Conservation (phyloP, 2,113 vertebrate genomes). For the Limnothrissa miodon region DNA sequence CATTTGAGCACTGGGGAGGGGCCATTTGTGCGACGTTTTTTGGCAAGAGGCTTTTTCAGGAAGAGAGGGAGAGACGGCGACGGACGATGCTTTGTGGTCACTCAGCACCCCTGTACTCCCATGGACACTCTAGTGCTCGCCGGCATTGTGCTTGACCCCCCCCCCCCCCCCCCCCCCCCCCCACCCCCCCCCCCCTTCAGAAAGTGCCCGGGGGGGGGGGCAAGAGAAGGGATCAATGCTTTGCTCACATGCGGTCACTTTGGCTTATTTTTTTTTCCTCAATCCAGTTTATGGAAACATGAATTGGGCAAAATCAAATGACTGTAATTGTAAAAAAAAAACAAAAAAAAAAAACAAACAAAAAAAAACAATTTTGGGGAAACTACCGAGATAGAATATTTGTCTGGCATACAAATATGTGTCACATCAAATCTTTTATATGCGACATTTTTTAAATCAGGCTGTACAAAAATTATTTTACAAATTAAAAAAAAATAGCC, state of each 20-base stretch:
- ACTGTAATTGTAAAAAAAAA: neutral
- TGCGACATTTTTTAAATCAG: neutral
- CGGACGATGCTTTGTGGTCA: constrained; percentile 54
- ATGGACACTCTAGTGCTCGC: constrained; percentile 4
- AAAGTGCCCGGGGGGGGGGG: neutral
- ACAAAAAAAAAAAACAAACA: neutral
- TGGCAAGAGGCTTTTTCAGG: constrained; percentile 40
- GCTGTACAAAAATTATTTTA: neutral
- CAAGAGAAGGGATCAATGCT: constrained; percentile 15
- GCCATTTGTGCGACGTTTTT: constrained; percentile 43
- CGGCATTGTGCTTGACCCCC: neutral
- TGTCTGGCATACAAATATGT: neutral
- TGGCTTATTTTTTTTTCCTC: neutral
- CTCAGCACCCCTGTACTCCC: constrained; percentile 23
- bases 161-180: neutral
- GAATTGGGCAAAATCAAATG: neutral
- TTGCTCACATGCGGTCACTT: constrained; percentile 8
- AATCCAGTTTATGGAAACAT: neutral
- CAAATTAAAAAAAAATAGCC: neutral
- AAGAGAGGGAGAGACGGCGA: constrained; percentile 30
- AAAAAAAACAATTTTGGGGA: neutral
- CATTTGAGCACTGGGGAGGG: constrained; percentile 77
- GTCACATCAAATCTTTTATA: neutral
- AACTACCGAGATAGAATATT: neutral
- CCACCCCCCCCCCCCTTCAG: neutral